Percentiles rank a stretch among this genome's conserved stretches.
Evolutionary conservation across 2,797 vertebrate genomes (phyloP).

Genomic region (Pipistrellus pygmaeus): DNA sequence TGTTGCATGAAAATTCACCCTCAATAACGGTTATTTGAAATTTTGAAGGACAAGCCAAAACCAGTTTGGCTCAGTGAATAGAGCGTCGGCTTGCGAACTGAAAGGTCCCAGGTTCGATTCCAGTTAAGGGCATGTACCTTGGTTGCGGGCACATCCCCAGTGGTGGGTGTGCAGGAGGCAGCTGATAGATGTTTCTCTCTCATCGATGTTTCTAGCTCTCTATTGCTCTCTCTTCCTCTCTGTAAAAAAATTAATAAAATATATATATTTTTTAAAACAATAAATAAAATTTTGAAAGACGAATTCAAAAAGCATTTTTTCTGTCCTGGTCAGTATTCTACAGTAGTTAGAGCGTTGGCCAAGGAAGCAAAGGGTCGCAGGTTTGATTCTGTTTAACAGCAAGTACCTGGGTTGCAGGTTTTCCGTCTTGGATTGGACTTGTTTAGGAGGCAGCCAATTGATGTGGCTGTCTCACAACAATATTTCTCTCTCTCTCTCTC

Average conservation of each 20-base stretch:
- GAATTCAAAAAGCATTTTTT: no score
- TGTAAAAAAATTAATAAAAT: no score
- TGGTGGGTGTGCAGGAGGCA: no score
- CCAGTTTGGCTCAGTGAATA: no score
- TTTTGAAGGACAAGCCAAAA: background rate
- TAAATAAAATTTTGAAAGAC: background rate
- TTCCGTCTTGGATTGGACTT: background rate
- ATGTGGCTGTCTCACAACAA: background rate
- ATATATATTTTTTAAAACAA: no score
- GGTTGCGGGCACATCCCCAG: no score
- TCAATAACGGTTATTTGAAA: background rate
- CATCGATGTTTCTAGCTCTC: no score
- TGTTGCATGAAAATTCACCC: background rate
- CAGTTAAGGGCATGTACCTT: no score
- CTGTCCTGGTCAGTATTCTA: background rate
- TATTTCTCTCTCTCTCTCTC: background rate
- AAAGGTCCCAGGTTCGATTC: no score
- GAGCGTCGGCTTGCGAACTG: no score
- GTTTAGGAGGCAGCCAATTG: background rate
- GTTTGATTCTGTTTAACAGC: background rate
- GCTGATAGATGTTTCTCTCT: no score
- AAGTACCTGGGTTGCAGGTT: background rate
- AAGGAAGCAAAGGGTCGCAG: background rate
- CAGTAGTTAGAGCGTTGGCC: background rate
- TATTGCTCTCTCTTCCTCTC: no score